Conservation (phyloP, 2,113 vertebrate species). For the Syngnathus floridae region DNA sequence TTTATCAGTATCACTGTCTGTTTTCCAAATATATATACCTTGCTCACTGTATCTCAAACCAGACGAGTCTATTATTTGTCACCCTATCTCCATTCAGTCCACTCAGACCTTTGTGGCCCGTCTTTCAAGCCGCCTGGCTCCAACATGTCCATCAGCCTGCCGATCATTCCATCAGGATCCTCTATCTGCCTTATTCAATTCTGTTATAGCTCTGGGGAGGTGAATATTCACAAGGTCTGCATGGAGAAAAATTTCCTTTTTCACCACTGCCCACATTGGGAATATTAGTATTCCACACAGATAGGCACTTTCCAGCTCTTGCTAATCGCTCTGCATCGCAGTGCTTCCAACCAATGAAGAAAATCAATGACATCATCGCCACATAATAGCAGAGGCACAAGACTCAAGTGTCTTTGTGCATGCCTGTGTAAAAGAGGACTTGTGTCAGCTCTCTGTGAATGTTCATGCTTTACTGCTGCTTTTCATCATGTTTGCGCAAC, state of each 20-base stretch:
- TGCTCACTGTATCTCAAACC: conserved; percentile 10
- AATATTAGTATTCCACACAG: conserved; percentile 73
- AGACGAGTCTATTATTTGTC: conserved; percentile 21
- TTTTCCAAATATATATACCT: conserved; percentile 31
- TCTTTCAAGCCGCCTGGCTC: conserved; percentile 34
- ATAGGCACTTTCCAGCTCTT: conserved; percentile 68
- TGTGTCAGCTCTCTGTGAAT: conserved; percentile 5
- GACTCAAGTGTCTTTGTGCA: conserved; percentile 36
- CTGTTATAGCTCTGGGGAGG: conserved; percentile 40
- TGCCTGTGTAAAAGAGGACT: conserved; percentile 27
- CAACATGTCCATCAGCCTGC: conserved; percentile 46
- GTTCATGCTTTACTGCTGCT: conserved; percentile 28
- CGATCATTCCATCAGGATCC: conserved; percentile 38
- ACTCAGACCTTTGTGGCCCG: conserved; percentile 17
- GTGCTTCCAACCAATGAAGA: conserved; percentile 56
- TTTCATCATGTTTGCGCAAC: conserved; percentile 36
- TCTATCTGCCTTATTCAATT: conserved; percentile 18
- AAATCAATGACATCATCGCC: conserved; percentile 76
- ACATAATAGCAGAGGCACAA: conserved; percentile 69
- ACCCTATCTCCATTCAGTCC: conserved; percentile 18
- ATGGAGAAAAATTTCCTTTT: conserved; percentile 60
- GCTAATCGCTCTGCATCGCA: conserved; percentile 54
- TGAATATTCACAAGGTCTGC: conserved; percentile 45
- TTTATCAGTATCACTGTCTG: conserved; percentile 35
- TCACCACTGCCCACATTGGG: conserved; percentile 57